These are phyloP conservation scores for Patella ulyssiponensis DNA, from an alignment of 2,888 invertebrate species.

Conservation along the genomic window DNA sequence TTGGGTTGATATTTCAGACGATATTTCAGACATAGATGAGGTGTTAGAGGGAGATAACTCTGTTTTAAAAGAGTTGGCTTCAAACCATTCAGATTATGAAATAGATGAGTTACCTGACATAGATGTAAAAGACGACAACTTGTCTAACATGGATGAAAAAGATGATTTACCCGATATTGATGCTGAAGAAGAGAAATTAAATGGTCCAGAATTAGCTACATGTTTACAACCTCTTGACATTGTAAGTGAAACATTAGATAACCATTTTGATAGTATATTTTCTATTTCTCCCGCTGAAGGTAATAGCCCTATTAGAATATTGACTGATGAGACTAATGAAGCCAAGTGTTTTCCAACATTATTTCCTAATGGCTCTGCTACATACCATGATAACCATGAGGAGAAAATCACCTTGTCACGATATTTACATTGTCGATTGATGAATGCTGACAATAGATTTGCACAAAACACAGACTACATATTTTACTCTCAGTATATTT, in stretches of 20 bases:
- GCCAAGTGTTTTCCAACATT: constrained; percentile 29
- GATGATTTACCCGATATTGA: background rate
- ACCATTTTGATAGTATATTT: constrained; percentile 27
- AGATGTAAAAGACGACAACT: background rate
- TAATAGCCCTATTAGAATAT: constrained; percentile 25
- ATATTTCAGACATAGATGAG: background rate
- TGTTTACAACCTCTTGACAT: constrained; percentile 36
- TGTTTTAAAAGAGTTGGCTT: background rate
- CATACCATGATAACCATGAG: constrained; percentile 19
- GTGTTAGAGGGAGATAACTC: background rate
- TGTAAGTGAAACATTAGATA: constrained; percentile 26
- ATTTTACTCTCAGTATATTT: constrained; percentile 31
- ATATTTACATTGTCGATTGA: constrained; percentile 26
- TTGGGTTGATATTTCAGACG: background rate
- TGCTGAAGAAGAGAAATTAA: background rate
- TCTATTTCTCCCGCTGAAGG: constrained; percentile 36
- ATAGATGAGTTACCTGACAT: background rate
- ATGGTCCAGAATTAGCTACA: constrained; percentile 18
- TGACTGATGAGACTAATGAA: constrained; percentile 24
- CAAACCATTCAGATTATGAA: background rate
- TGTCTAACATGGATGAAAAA: background rate
- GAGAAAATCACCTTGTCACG: constrained; percentile 12
- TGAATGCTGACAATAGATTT: constrained; percentile 26
- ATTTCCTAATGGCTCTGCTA: constrained; percentile 24
- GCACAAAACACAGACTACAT: constrained; percentile 27